Evolutionary conservation across 2,797 vertebrate species (phyloP), one percentile per base, ranked within the genome.

Genomic region (Sebastes variabilis): DNA sequence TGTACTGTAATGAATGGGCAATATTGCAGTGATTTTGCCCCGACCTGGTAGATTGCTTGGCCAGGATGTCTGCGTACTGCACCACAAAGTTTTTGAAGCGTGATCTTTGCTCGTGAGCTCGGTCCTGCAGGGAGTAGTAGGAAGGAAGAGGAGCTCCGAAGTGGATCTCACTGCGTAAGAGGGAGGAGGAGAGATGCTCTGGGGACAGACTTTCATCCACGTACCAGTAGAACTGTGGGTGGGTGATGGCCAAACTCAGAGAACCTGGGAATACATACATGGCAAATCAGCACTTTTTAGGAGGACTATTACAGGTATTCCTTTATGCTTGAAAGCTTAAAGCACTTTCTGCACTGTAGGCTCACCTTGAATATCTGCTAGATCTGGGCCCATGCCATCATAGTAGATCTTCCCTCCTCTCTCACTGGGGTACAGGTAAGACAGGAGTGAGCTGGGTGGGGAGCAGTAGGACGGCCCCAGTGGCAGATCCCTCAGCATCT

Each of bases 161-260:
- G 87, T 99, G 97, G 89, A 99, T 98, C 91, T 99, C 98, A 0
- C 98, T 99, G 75, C 98, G 95, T 75, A 99, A 94, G 71, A 99
- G 96, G 42, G 97, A 96, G 87, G 98, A 99, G 86, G 96, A 98
- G 88, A 96, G 96, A 82, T 95, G 97, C 89, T 97, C 97, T 0
- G 96, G 97, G 1, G 97, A 97, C 56, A 99, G 94, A 2, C 94
- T 96, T 92, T 99, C 98, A 1, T 99, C 98, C 93, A 99, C 98
- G 0, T 99, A 99, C 98, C 98, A 99, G 95, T 99, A 99, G 95
- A 99, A 99, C 90, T 99, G 98, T 0, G 98, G 98, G 90, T 99
- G 98, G 49, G 98, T 99, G 96, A 99, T 99, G 83, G 98, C 98
- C 94, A 99, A 92, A 80, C 97, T 97, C 77, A 99, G 90, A 71